These are phyloP conservation scores for Peromyscus maniculatus DNA, from an alignment of 2,113 vertebrate genomes.

Conservation along the genomic window DNA sequence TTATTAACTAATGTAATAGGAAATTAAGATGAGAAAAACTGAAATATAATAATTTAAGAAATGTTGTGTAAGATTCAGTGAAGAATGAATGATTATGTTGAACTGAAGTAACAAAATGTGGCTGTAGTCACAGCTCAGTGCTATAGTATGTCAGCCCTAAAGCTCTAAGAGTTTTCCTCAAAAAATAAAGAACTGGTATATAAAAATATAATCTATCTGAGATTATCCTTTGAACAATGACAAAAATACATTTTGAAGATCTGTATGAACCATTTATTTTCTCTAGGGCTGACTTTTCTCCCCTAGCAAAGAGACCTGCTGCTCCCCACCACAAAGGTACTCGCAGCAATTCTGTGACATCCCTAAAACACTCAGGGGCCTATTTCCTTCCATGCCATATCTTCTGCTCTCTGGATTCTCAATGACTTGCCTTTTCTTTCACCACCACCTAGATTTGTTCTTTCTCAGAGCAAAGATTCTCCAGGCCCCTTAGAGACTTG, in stretches of 20 bases:
- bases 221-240: background rate
- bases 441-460: rapidly evolving
- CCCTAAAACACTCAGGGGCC: too few relatives aligned
- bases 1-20: background rate
- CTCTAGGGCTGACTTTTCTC: background rate
- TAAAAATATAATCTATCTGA: background rate
- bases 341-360: background rate
- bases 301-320: too few relatives aligned
- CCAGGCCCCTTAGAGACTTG: too few relatives aligned
- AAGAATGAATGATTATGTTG: too few relatives aligned
- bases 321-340: background rate
- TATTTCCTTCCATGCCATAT: background rate
- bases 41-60: background rate
- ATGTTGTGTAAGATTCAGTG: background rate
- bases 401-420: too few relatives aligned
- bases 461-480: too few relatives aligned
- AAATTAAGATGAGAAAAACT: background rate
- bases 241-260: background rate
- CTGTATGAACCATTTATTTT: background rate
- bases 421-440: too few relatives aligned
- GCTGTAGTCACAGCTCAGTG: background rate
- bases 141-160: background rate
- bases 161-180: background rate
- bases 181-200: background rate
- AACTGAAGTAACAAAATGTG: background rate